These are phyloP conservation scores for Eonycteris spelaea DNA, from an alignment of 2,113 vertebrate species.

Conservation along the genomic window DNA sequence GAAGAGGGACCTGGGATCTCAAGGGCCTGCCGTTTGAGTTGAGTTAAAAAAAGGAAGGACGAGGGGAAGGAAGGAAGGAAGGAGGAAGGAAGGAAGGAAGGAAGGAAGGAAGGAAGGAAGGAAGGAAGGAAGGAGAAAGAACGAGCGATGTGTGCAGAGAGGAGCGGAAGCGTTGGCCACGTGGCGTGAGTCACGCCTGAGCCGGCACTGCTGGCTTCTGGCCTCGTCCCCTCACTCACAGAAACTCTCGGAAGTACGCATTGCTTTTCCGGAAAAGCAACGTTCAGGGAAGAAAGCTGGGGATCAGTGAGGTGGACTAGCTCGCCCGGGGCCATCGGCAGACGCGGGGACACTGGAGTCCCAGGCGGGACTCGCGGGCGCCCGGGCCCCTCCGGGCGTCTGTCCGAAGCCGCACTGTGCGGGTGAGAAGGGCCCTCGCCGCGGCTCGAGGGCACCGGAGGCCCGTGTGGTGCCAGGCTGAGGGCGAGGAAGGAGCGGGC, in stretches of 20 bases:
- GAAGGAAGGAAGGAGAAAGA: no score
- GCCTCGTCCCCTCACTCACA: no score
- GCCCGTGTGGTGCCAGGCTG: fast-evolving
- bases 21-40: neutral
- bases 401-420: neutral
- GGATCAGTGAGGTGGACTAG: neutral
- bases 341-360: fast-evolving
- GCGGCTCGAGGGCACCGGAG: fast-evolving
- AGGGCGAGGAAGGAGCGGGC: fast-evolving
- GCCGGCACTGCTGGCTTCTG: no score
- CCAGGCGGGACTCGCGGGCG: fast-evolving
- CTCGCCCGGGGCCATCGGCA: neutral
- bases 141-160: no score
- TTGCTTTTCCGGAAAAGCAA: no score
- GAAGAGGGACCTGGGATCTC: neutral
- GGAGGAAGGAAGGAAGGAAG: no score
- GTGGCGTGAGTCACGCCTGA: no score
- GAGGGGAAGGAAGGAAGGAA: no score
- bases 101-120: no score
- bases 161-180: no score
- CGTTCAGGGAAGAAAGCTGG: neutral
- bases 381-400: fast-evolving
- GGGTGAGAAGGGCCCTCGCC: neutral
- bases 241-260: no score
- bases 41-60: neutral